Conservation (phyloP, 2,113 vertebrate species). For the Trachemys scripta region DNA sequence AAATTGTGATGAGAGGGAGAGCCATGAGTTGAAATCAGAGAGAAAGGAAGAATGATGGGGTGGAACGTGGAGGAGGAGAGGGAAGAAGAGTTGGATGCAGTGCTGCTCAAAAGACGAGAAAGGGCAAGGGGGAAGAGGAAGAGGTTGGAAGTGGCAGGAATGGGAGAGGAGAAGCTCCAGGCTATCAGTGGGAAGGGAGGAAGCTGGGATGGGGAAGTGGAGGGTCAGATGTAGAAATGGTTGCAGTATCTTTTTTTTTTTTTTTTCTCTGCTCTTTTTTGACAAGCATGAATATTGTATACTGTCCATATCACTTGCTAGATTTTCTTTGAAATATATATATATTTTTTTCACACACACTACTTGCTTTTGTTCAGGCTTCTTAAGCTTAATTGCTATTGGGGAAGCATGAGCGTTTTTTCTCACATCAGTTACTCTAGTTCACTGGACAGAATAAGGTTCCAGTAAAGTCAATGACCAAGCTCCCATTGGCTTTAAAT, state of each 20-base stretch:
- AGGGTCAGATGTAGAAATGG: not conserved
- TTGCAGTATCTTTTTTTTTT: not conserved
- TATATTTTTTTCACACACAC: not conserved
- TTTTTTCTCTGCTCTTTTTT: not conserved
- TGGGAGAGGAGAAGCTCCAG: not conserved
- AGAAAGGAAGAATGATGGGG: not conserved
- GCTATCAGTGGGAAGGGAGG: not conserved
- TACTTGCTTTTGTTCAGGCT: not conserved
- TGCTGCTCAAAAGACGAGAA: not conserved
- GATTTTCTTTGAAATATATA: not conserved
- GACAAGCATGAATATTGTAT: constrained; percentile 25
- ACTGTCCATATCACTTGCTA: not conserved
- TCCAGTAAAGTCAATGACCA: not conserved
- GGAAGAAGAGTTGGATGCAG: not conserved
- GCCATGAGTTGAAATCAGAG: not conserved
- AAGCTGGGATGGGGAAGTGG: not conserved
- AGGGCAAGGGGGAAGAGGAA: not conserved
- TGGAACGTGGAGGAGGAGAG: not conserved
- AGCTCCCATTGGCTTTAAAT: not conserved
- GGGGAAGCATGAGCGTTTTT: not conserved
- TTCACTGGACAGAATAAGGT: not conserved
- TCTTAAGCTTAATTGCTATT: not conserved
- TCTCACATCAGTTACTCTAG: not conserved
- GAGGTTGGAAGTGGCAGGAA: not conserved
- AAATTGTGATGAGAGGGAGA: accelerated